Conservation (phyloP, 2,113 vertebrate genomes). For the Colaptes auratus region DNA sequence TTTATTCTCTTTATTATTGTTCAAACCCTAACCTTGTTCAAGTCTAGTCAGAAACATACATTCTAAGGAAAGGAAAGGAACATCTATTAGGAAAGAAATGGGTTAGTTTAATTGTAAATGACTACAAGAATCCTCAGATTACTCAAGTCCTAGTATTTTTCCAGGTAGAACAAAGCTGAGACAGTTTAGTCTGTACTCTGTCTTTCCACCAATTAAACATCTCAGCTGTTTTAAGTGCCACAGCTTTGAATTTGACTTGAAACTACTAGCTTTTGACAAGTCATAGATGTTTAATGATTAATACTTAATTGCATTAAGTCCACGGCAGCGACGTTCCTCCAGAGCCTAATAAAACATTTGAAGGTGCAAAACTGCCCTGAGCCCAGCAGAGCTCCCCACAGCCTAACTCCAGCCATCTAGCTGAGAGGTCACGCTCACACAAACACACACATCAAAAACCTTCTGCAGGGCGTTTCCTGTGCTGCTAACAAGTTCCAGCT, state of each 20-base stretch:
- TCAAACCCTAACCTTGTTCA: background rate
- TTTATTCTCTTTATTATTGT: background rate
- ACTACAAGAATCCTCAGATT: background rate
- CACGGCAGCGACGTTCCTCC: background rate
- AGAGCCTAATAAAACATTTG: background rate
- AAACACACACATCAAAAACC: conserved; percentile 44
- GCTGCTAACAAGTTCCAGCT: conserved; percentile 61
- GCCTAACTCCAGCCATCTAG: background rate
- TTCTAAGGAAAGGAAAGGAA: background rate
- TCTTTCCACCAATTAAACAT: background rate
- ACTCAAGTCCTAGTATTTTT: background rate
- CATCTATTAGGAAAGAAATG: background rate
- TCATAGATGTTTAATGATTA: background rate
- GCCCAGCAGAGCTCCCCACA: background rate
- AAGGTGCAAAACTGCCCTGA: background rate
- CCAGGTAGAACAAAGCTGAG: background rate
- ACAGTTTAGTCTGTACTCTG: background rate
- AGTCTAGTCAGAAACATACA: background rate
- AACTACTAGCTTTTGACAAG: background rate
- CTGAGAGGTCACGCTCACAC: conserved; percentile 7
- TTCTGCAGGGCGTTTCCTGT: conserved; percentile 28
- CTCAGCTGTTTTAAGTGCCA: background rate
- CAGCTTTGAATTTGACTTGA: background rate
- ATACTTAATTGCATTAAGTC: background rate
- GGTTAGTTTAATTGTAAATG: background rate